Evolutionary conservation across 1,140 invertebrate species (phyloP), one percentile per base, ranked within the genome.

Genomic region (Procambarus clarkii): DNA sequence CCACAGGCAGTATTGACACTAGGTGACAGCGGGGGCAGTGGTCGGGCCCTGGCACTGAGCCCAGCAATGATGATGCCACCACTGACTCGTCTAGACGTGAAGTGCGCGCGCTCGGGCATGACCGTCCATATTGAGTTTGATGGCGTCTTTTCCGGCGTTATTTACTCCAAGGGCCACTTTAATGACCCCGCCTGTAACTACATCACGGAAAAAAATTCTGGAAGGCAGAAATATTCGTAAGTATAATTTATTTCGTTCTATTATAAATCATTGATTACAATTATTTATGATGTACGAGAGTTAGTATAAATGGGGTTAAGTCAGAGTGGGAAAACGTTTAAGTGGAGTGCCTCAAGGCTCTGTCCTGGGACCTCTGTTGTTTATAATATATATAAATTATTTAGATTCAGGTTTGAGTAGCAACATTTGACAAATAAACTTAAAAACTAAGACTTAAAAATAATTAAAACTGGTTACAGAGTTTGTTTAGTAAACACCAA

Each of bases 121-220:
- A 94, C 95, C 58, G 96, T 97, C 2, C 95, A 95, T 54, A 95
- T 97, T 0, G 95, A 96, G 48, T 97, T 97, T 93, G 94, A 95
- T 4, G 95, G 95, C 71, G 94, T 95, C 2, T 97, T 96, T 92
- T 95, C 96, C 91, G 97, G 97, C n/a, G 95, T 97, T 24, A 95
- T 97, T 54, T 97, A 97, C 94, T 97, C 96, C 92, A 97, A 97
- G 93, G 96, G 96, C 18, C 95, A 96, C 90, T 96, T 96, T 92
- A 95, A 95, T 64, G 96, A 97, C 93, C 95, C 96, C 15, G 96
- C 95, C 88, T 97, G 96, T 95, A 95, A 95, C 96, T 97, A 94
- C 95, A 94, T 93, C 87, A 88, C 58, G 7, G 69, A 48, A 24
- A 46, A 83, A 7, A 88, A 71, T 24, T 76, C 89, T 34, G 74